Percentiles rank a stretch among this genome's conserved stretches.
phyloP scores from a whole-genome alignment of 2,113 vertebrate species.

The Archocentrus centrarchus region DNA sequence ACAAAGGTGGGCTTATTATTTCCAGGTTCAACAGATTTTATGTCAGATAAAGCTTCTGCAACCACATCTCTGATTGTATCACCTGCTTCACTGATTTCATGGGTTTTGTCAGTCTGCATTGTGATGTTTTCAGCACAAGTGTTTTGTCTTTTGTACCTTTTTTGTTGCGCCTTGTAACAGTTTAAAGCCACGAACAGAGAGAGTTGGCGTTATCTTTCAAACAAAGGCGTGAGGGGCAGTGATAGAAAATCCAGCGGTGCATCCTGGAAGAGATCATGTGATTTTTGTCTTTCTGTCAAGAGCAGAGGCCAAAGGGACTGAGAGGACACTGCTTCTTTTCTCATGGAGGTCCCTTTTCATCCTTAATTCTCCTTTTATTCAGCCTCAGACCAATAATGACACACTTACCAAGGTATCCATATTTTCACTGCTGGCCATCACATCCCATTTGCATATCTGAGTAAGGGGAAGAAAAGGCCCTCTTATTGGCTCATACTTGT shows the following conservation, averaged over 20 bases:
- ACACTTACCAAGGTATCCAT: neutral
- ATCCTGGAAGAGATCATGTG: conserved; percentile 1
- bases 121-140: neutral
- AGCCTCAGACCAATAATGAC: neutral
- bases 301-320: conserved; percentile 11
- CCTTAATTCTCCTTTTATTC: neutral
- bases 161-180: neutral
- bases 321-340: neutral
- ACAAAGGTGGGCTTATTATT: conserved; percentile 3
- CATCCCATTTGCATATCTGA: neutral
- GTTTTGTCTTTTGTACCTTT: conserved; percentile 3
- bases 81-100: neutral
- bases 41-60: neutral
- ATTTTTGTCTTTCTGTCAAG: conserved; percentile 29
- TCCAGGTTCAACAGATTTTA: neutral
- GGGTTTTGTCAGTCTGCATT: neutral
- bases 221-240: neutral
- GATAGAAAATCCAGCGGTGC: neutral
- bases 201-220: neutral
- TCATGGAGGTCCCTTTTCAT: neutral
- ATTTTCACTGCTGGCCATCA: neutral
- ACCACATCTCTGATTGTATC: neutral
- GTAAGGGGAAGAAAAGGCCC: neutral
- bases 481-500: neutral
- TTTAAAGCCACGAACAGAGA: neutral